Conservation (phyloP, 2,113 vertebrate genomes). For the Brachypodius melanocephalos region DNA sequence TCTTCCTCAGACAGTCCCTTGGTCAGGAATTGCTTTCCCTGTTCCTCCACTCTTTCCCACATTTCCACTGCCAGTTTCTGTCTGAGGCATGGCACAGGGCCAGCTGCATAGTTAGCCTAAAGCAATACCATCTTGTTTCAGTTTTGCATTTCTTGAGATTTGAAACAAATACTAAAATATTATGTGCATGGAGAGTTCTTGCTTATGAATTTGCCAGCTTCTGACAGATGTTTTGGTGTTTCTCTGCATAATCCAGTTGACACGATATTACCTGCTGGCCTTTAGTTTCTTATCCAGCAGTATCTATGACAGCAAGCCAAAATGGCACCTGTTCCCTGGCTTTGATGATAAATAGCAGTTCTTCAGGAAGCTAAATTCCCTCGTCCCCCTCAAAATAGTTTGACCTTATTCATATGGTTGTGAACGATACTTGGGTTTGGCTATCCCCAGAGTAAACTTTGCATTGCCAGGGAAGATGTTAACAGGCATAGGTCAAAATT, state of each 20-base stretch:
- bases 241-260: neutral
- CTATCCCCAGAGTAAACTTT: neutral
- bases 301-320: neutral
- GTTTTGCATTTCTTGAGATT: neutral
- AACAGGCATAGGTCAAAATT: neutral
- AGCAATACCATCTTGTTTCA: neutral
- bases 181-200: neutral
- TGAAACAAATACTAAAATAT: neutral
- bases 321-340: neutral
- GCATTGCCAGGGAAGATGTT: neutral
- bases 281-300: neutral
- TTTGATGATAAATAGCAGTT: neutral
- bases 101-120: neutral
- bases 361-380: neutral
- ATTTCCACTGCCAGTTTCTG: neutral
- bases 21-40: neutral
- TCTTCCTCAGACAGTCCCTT: neutral
- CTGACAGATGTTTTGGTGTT: neutral
- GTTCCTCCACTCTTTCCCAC: neutral
- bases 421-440: rapidly evolving
- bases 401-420: neutral
- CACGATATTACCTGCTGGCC: neutral
- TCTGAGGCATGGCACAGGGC: neutral
- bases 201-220: neutral
- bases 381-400: rapidly evolving